Evolutionary conservation across 2,888 invertebrate species (phyloP), one percentile per base, ranked within the genome.

Genomic region (Phymatocera aterrima): DNA sequence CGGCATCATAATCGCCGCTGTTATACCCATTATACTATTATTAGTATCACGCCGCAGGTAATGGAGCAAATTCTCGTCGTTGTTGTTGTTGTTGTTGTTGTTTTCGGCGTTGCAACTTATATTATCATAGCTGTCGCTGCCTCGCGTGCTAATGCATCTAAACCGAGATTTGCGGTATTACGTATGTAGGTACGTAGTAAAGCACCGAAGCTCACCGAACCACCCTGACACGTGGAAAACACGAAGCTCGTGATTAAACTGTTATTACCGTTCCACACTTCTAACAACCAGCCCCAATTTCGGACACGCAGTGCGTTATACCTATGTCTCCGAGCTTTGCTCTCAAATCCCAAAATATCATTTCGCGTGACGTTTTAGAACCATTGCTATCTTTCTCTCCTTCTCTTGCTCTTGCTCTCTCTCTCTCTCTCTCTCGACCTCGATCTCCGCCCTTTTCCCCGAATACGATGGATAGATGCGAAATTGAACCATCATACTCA

Each of bases 311-410:
- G 24, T 57, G 1, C 5, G 12, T 57, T 57, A 28, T 28, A 10
- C 57, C 1, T 1, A 21, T 12, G 21, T 21, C 18, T 54, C 61
- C 3, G 3, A n/a, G 61, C 31, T 34, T 61, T 15, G 34, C 31
- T 61, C 31, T 5, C 21, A 43, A 40, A 68, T 43, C 43, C 21
- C 43, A 40, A 68, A 68, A 68, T 68, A 68, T 40, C 43, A 43
- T 68, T 43, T 68, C 65, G 65, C 65, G 65, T 68, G 65, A 21
- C 65, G 43, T 24, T 43, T 68, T 43, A 43, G 43, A 43, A 68
- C 21, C 43, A 21, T 24, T 5, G 24, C n/a, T n/a, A n/a, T n/a
- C n/a, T n/a, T n/a, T n/a, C n/a, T n/a, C n/a, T n/a, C n/a, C n/a
- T n/a, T 34, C 18, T 15, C n/a, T 34, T 34, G 10, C 31, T 34